Percentiles rank a stretch among this genome's conserved stretches.
Conservation (phyloP, 2,888 invertebrate species). For the Apodemia zela region DNA sequence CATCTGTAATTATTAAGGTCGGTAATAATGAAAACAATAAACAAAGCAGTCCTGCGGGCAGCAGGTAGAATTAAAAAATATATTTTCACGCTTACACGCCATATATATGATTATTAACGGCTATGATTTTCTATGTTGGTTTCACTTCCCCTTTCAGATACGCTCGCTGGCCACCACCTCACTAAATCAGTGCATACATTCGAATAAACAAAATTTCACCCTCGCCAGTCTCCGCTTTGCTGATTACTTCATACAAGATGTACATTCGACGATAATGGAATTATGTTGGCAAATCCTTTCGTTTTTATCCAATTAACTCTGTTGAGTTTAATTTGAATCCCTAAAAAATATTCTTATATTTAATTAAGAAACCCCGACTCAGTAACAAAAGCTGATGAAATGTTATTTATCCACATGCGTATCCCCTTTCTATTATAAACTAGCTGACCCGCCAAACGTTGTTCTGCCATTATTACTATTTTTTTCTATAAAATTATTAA, state of each 20-base stretch:
- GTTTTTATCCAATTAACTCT: conserved; percentile 29
- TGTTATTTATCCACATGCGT: too few species aligned
- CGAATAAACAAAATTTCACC: conserved; percentile 51
- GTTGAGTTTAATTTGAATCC: conserved; percentile 16
- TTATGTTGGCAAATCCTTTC: conserved; percentile 31
- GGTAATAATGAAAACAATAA: too few species aligned
- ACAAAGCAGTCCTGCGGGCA: too few species aligned
- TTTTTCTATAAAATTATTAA: too few species aligned
- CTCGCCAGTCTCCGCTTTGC: conserved; percentile 31
- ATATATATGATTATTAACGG: conserved; percentile 16
- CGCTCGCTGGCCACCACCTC: conserved; percentile 29
- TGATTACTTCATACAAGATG: conserved; percentile 42
- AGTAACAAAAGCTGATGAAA: too few species aligned
- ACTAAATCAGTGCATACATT: conserved; percentile 36
- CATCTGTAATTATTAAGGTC: too few species aligned
- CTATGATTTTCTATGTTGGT: conserved; percentile 12
- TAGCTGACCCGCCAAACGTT: too few species aligned
- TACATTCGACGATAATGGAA: conserved; percentile 37
- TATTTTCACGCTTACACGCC: not conserved
- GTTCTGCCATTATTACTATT: too few species aligned
- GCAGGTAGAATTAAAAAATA: not conserved
- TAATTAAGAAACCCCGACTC: too few species aligned
- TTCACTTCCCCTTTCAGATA: conserved; percentile 20
- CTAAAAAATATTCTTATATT: not conserved
- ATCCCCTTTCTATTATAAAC: too few species aligned